Percentiles rank a stretch among this genome's conserved stretches.
Conservation (phyloP, 2,888 invertebrate genomes). For the Formica aserva region DNA sequence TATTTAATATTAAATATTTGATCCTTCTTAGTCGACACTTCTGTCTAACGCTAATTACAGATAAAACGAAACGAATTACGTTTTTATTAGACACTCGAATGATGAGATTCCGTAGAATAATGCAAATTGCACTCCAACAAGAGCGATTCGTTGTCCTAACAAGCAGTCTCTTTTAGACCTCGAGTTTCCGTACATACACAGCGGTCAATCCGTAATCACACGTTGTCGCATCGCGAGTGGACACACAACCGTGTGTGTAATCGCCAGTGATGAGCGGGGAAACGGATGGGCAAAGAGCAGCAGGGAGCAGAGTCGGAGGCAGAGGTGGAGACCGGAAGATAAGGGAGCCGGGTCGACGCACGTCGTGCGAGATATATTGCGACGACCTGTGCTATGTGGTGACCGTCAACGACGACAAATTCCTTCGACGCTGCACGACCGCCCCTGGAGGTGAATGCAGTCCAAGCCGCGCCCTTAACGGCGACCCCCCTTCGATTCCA, state of each 20-base stretch:
- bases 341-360: slow-evolving; percentile 39
- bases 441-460: not conserved
- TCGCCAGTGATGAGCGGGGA: slow-evolving; percentile 65
- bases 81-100: not conserved
- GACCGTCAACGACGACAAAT: slow-evolving; percentile 66
- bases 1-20: not conserved
- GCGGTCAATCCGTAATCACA: not conserved
- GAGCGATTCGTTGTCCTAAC: not conserved
- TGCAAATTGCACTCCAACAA: not conserved
- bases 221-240: not conserved
- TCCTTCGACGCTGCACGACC: slow-evolving; percentile 55
- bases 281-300: slow-evolving; percentile 46
- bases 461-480: slow-evolving; percentile 6
- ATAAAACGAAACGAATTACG: not conserved
- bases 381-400: slow-evolving; percentile 42
- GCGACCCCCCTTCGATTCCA: slow-evolving; percentile 7
- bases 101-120: not conserved
- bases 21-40: not conserved
- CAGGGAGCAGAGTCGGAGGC: slow-evolving; percentile 28
- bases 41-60: not conserved
- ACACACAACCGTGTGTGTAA: slow-evolving; percentile 35
- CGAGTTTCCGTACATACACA: not conserved
- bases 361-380: slow-evolving; percentile 62
- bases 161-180: not conserved
- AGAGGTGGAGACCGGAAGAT: slow-evolving; percentile 32